Base-by-base conservation (phyloP, 2,113 vertebrate species). In the Rafetus swinhoei region DNA sequence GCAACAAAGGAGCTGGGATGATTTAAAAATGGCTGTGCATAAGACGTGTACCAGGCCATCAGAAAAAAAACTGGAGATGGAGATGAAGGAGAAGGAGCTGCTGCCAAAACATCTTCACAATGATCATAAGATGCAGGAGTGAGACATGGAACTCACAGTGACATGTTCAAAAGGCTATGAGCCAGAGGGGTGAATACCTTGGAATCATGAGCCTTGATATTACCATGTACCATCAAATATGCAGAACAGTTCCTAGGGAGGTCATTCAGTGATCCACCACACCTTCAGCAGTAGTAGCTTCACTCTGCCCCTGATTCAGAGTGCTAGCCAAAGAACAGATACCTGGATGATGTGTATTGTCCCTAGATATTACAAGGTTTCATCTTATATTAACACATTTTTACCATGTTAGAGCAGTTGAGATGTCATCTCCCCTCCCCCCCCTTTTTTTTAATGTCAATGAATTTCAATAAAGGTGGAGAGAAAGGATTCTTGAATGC, bases 231-330 rank as follows among this genome's bases (percentile, higher is more conserved):
- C 13, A 24, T 13, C 59, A 79, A 55, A 2, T 60, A 56, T 52
- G 77, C 12, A 24, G 50, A 55, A 2, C 6, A 18, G 16, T 88
- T 93, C 27, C 59, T 6, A 3, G 76, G 32, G 15, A 16, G 14
- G 92, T 39, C 8, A 39, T 3, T 55, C n/a, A 87, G 53, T 53
- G 39, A 60, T 3, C 2, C 81, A 24, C 25, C 54, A 3, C 39
- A 57, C n/a, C 74, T 9, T 22, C 1, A 1, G 76, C 7, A 82
- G 29, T 25, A 90, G 13, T 22, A 18, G 1, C 15, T 92, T 3
- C 9, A 55, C 5, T 81, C 5, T 55, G 0, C 35, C 52, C 21
- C 21, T 74, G 27, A 65, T 72, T 8, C 56, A 0, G 0, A n/a
- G 32, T 12, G 5, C 27, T 15, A 53, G 1, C 65, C 82, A 50